phyloP scores from a whole-genome alignment of 2,113 vertebrate species.

The Rhynchomys soricoides region DNA sequence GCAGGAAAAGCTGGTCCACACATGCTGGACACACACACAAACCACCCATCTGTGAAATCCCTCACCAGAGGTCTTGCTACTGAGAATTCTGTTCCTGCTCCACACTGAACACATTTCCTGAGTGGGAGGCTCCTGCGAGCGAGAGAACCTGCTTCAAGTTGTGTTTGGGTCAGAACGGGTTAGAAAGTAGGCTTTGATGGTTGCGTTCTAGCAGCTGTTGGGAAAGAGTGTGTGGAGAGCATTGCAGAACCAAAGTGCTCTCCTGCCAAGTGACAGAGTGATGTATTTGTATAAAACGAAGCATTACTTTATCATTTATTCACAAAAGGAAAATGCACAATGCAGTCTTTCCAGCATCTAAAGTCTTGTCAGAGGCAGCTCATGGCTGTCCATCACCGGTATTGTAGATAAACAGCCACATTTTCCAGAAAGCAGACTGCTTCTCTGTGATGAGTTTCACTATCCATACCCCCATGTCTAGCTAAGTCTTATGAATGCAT shows the following conservation, averaged over 20 bases:
- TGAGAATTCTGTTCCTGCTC: neutral
- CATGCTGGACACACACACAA: neutral
- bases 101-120: neutral
- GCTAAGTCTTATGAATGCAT: neutral
- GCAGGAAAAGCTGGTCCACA: neutral
- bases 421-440: neutral
- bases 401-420: neutral
- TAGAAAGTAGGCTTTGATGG: neutral
- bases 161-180: slow-evolving; percentile 15
- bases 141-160: neutral
- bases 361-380: neutral
- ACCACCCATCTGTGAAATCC: neutral
- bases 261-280: neutral
- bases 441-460: neutral
- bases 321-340: neutral
- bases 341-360: neutral
- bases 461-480: neutral
- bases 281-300: slow-evolving; percentile 35
- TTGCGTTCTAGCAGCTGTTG: neutral
- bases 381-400: neutral
- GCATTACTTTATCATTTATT: slow-evolving; percentile 16
- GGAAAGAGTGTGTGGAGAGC: neutral
- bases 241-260: neutral
- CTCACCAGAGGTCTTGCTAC: neutral
- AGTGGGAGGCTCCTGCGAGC: neutral